phyloP scores from a whole-genome alignment of 1,140 invertebrate genomes.

The Leptinotarsa texana region DNA sequence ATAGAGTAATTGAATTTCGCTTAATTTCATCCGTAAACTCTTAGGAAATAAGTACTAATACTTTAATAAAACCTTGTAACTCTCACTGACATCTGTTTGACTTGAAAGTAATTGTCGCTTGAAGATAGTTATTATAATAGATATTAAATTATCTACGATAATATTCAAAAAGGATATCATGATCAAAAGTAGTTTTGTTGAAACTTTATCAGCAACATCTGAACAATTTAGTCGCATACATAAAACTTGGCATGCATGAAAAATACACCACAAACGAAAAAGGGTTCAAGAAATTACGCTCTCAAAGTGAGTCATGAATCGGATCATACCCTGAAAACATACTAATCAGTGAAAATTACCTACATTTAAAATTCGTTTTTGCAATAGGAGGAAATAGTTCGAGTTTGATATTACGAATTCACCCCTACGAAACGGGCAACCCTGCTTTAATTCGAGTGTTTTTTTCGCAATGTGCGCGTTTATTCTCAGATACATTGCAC shows the following conservation, averaged over 20 bases:
- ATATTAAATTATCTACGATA: too few relatives aligned
- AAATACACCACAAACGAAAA: neutral
- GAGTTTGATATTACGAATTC: neutral
- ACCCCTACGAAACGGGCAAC: neutral
- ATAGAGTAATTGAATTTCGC: too few relatives aligned
- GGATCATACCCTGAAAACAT: conserved; percentile 2
- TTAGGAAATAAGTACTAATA: too few relatives aligned
- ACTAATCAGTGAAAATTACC: conserved; percentile 3
- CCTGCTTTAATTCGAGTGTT: neutral
- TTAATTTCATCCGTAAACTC: too few relatives aligned
- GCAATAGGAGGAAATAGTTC: conserved; percentile 4
- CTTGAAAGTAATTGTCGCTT: too few relatives aligned
- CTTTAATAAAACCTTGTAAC: too few relatives aligned
- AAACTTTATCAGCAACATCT: too few relatives aligned
- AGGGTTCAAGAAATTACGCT: neutral
- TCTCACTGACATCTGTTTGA: too few relatives aligned
- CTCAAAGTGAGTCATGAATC: conserved; percentile 8
- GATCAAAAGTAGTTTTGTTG: too few relatives aligned
- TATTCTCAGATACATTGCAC: neutral
- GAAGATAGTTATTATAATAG: too few relatives aligned
- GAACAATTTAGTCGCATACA: neutral
- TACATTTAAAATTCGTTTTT: neutral
- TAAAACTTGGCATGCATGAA: neutral
- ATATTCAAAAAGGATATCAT: too few relatives aligned
- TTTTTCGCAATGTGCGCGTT: conserved; percentile 2